Base-by-base conservation (phyloP, 2,888 invertebrate species). In the Acanthosoma haemorrhoidale region DNA sequence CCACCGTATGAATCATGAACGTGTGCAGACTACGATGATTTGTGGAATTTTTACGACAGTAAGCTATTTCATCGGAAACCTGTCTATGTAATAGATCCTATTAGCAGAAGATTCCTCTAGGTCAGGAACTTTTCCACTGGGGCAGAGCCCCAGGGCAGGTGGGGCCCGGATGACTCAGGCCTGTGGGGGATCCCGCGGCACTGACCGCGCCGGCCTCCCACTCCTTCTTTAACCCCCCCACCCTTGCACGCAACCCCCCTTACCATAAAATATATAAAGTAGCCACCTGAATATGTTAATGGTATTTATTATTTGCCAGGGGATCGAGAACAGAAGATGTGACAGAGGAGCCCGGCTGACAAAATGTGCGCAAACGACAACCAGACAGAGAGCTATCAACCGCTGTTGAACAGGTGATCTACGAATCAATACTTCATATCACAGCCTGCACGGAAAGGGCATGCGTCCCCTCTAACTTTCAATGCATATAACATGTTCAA, bases 301-400 rank as follows among this genome's bases (percentile, higher is more conserved):
- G 4, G 8, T 41, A 5, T 41, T 5, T 16, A 15, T 58, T 58
- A 18, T 58, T 13, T 58, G 15, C 13, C 58, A 58, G 58, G 58
- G 21, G 29, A 25, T 25, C 31, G 31, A 41, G 64, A 64, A 16
- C 41, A n/a, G 64, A 58, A 29, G 43, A 43, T 18, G 39, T 29
- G 64, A 31, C 18, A 16, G 51, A 13, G 32, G 34, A 58, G 21
- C 8, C 16, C 29, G 13, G 36, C 13, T 29, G 21, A 60, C 43
- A 68, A 63, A 43, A 73, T 75, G 74, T 75, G 75, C 69, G 73
- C 75, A 3, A 75, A 73, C 70, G 75, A 75, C 70, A 73, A 70
- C 43, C 71, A 63, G 15, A 34, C 73, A 25, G 43, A 71, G 41
- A 58, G 68, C 11, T 71, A 66, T 41, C 71, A 73, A 70, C 73